Base-by-base conservation (phyloP, 1,140 invertebrate genomes). In the Drosophila watanabei region DNA sequence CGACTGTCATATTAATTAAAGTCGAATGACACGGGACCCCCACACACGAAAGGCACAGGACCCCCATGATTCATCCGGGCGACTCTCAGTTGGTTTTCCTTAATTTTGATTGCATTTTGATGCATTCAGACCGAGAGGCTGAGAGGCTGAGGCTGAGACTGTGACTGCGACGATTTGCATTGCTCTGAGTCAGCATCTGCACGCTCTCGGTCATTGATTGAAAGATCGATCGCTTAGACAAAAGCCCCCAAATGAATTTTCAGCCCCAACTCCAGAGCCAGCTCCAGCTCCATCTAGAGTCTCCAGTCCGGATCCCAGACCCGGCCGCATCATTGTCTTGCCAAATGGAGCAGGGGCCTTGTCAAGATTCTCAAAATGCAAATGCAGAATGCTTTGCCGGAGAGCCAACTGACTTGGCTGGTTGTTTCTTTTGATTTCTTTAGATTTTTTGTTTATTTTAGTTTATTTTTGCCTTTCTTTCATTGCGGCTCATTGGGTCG, bases 71-170 rank as follows among this genome's bases (percentile, higher is more conserved):
- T 88, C 84, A 89, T 88, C 79, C 32, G 13, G 8, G 9, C 2
- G 6, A 7, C 35, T 58, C 24, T 32, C 39, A 14, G 65, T 41
- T 46, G 37, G 52, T 79, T 80, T 80, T 80, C 52, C 72, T 89
- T 92, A 92, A 92, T 92, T 92, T 92, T 92, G 90, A 92, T 92
- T 92, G 85, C 80, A 90, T 92, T 92, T 92, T 90, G 90, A 87
- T 90, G 90, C 84, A 90, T 83, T 89, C 52, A 71, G 49, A 51
- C 24, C 16, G 5, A 49, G 14, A 51, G 16, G 18, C 65, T 16
- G 1, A 32, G n/a, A 10, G 11, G 7, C 11, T 24, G 24, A 24
- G 3, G 3, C 24, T 24, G 24, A 2, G 24, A 24, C 24, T 24
- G 24, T 3, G 24, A 46, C 45, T 46, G 51, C 18, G 41, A 62